Evolutionary conservation across 2,113 vertebrate genomes (phyloP), one percentile per base, ranked within the genome.

Genomic region (Hyperoodon ampullatus): DNA sequence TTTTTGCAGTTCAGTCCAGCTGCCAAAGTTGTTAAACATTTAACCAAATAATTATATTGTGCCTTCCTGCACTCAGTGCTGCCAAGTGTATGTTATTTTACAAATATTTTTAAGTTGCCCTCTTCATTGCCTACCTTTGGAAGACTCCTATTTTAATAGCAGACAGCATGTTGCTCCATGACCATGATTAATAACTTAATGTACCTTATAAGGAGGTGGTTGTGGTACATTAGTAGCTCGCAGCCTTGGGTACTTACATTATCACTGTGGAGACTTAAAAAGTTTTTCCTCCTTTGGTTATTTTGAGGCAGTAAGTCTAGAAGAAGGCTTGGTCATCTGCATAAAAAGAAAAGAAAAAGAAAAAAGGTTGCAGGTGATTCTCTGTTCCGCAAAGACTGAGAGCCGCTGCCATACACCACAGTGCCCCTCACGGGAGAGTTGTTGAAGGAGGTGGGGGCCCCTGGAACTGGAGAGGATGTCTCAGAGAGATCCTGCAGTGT

Each of bases 101-200:
- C 66, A 90, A 83, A 33, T 91, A 50, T 88, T 91, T 77, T 89
- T 68, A 80, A 80, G n/a, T 90, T 90, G 58, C 8, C 61, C 39
- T 71, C 50, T 91, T 94, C 9, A 77, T 80, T 88, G 42, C 28
- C 55, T 94, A 6, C 44, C n/a, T 94, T 93, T 91, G n/a, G 58
- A 70, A 55, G 65, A 23, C 8, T 89, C n/a, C 60, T 30, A 9
- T 61, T 63, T 95, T 91, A 65, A 70, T 77, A 42, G 47, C 9
- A 39, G 74, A 39, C 30, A 82, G 42, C 82, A 6, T 65, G 81
- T 74, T 80, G 24, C 33, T 72, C 74, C 21, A 15, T 42, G 8
- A 42, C 7, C 47, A 18, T 77, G 33, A 42, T 74, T 92, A 42
- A 24, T 68, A 74, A 81, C 19, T 26, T 63, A 4, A 7, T 15